Evolutionary conservation across 2,797 vertebrate genomes (phyloP).

Genomic region (Lutjanus campechanus): DNA sequence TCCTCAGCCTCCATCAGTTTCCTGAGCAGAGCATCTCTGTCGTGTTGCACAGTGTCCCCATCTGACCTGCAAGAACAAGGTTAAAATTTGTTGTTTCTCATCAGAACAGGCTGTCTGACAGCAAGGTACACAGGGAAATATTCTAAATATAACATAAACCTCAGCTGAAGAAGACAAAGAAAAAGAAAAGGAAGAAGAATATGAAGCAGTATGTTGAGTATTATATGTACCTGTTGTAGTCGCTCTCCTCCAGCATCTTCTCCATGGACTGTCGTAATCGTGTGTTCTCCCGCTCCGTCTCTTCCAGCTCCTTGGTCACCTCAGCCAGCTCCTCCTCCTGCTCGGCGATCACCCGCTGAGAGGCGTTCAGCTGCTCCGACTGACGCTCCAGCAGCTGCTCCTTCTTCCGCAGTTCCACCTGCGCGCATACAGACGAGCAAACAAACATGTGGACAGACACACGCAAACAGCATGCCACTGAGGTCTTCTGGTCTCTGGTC

Average conservation of each 20-base stretch:
- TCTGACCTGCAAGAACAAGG: conserved; percentile 82
- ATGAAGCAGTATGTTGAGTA: not conserved
- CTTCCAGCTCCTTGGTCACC: conserved; percentile 89
- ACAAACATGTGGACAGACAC: not conserved
- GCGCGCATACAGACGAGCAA: not conserved
- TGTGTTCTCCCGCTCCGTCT: conserved; percentile 89
- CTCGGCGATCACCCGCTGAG: conserved; percentile 88
- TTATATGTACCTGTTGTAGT: conserved; percentile 81
- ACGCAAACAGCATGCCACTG: not conserved
- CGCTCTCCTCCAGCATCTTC: conserved; percentile 89
- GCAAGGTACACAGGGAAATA: no score
- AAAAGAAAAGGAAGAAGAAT: not conserved
- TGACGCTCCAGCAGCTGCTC: conserved; percentile 73
- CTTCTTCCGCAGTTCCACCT: conserved; percentile 82
- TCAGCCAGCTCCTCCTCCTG: conserved; percentile 91
- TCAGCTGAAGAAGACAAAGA: not conserved
- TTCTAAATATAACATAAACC: no score
- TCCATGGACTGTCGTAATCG: conserved; percentile 89
- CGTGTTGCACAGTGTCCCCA: conserved; percentile 82
- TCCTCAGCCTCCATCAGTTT: conserved; percentile 91
- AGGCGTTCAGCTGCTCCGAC: conserved; percentile 73
- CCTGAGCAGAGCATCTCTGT: conserved; percentile 89
- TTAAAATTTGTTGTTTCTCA: not conserved
- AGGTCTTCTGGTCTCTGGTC: not conserved
- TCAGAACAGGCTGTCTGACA: no score